These are phyloP conservation scores for Beaufortia kweichowensis DNA, from an alignment of 2,113 vertebrate genomes.

Conservation along the genomic window DNA sequence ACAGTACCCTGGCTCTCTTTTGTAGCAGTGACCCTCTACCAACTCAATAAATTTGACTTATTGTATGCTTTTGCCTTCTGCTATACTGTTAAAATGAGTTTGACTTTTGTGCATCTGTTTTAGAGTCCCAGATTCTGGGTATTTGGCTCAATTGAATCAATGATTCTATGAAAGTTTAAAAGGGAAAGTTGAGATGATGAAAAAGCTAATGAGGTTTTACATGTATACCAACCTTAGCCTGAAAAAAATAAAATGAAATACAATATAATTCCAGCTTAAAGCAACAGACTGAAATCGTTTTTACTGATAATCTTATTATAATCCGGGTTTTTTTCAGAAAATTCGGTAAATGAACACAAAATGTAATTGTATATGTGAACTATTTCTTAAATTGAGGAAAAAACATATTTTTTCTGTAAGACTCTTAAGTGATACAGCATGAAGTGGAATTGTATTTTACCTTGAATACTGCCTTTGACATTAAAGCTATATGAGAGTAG, in stretches of 20 bases:
- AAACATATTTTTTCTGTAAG: too few relatives aligned
- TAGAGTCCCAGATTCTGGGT: too few relatives aligned
- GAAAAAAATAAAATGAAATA: not conserved
- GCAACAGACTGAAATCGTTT: not conserved
- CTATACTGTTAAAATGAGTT: not conserved
- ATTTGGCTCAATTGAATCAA: too few relatives aligned
- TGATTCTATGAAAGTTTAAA: conserved; percentile 25
- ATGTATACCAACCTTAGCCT: not conserved
- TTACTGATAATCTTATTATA: not conserved
- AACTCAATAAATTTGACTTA: conserved; percentile 1
- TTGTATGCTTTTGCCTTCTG: not conserved
- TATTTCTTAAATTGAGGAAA: too few relatives aligned
- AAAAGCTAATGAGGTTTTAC: conserved; percentile 44
- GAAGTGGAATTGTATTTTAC: too few relatives aligned
- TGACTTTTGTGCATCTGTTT: not conserved
- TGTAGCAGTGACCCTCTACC: not conserved
- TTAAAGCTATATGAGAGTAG: too few relatives aligned
- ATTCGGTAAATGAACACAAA: too few relatives aligned
- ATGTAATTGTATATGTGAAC: too few relatives aligned
- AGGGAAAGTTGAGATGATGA: conserved; percentile 38
- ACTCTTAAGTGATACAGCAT: too few relatives aligned
- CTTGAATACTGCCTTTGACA: too few relatives aligned
- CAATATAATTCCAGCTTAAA: not conserved
- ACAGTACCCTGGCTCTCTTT: too few relatives aligned
- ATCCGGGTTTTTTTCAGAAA: not conserved